Percentiles rank a stretch among this genome's conserved stretches.
Evolutionary conservation across 2,113 vertebrate species (phyloP).

Genomic region (Barnardius zonarius): DNA sequence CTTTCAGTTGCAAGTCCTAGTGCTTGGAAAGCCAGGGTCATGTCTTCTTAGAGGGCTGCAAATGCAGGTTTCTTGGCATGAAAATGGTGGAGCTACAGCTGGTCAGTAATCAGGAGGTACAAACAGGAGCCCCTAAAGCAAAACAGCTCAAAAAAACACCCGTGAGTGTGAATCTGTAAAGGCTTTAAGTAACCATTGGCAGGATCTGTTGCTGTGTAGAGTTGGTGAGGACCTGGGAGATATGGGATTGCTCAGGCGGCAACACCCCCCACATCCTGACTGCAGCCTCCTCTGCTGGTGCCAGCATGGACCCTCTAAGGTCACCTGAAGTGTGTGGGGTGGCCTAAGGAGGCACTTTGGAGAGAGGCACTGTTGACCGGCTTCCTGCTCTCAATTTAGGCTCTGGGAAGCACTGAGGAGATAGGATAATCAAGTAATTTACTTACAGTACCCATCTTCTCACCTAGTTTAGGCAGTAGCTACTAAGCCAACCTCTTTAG

Average conservation of each 20-base stretch:
- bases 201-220: background rate
- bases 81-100: background rate
- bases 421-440: background rate
- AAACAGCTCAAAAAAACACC: background rate
- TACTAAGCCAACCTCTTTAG: background rate
- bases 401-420: fast-evolving
- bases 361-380: no score
- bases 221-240: background rate
- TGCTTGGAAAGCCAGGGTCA: background rate
- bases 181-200: background rate
- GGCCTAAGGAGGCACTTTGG: background rate
- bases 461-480: background rate
- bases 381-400: background rate
- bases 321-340: background rate
- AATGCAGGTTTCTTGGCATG: background rate
- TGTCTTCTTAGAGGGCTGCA: background rate
- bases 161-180: background rate
- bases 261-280: background rate
- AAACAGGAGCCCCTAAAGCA: background rate
- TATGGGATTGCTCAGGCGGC: background rate
- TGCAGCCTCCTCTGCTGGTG: background rate
- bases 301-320: background rate
- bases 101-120: background rate
- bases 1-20: background rate
- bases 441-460: background rate